A percentile compares a stretch with the other conserved stretches of the same genome.
Evolutionary conservation across 2,888 invertebrate genomes (phyloP).

Genomic region (Thelaira solivaga): DNA sequence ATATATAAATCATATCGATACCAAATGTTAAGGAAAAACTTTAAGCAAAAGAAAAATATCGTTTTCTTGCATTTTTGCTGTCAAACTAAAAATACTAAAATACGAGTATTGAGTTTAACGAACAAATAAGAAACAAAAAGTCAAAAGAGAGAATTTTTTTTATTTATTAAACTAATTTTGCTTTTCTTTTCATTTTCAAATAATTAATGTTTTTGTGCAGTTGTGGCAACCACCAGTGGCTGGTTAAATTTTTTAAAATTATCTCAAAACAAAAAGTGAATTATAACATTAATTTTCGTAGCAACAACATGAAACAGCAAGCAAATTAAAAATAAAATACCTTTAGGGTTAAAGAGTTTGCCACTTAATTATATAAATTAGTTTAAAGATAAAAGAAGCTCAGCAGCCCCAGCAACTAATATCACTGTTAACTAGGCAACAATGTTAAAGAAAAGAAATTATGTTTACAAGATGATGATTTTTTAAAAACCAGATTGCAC

Average conservation of each 20-base stretch:
- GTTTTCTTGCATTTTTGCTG: neutral
- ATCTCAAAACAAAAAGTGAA: conserved; percentile 46
- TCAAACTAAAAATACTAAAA: neutral
- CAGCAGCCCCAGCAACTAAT: neutral
- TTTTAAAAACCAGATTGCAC: neutral
- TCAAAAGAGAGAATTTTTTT: conserved; percentile 3
- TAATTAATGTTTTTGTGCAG: conserved; percentile 43
- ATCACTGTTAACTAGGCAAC: neutral
- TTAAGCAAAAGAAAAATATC: conserved; percentile 2
- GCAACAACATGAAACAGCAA: neutral
- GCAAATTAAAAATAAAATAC: conserved; percentile 51
- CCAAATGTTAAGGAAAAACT: neutral
- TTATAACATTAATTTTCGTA: conserved; percentile 51
- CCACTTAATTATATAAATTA: conserved; percentile 60
- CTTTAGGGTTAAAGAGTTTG: conserved; percentile 54
- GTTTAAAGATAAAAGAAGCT: conserved; percentile 17
- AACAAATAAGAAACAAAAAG: conserved; percentile 1
- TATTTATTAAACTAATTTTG: conserved; percentile 1
- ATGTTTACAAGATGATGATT: neutral
- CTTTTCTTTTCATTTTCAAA: conserved; percentile 28
- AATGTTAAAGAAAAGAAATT: conserved; percentile 3
- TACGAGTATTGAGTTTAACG: neutral
- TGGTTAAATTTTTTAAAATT: neutral
- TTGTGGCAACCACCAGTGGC: conserved; percentile 12
- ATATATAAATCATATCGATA: conserved; percentile 61